A percentile compares a stretch with the other conserved stretches of the same genome.
phyloP scores from a whole-genome alignment of 2,113 vertebrate genomes.

The Hucho hucho region DNA sequence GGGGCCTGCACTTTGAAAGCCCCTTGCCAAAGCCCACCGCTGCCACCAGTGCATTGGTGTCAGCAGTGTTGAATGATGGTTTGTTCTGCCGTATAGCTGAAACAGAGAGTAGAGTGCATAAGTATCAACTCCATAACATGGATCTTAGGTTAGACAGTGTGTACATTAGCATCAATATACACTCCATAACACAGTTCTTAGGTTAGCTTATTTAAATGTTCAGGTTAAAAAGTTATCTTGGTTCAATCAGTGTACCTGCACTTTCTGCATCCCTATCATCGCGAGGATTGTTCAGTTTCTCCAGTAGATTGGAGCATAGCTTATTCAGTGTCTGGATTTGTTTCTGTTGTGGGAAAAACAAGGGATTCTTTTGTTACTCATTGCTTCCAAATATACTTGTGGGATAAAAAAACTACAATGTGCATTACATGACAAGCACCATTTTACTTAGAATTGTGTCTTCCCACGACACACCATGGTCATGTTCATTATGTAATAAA shows the following conservation, averaged over 20 bases:
- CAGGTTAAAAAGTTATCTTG: too few relatives aligned
- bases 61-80: slow-evolving; percentile 90
- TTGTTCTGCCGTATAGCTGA: slow-evolving; percentile 91
- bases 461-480: not conserved
- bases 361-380: not conserved
- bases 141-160: too few relatives aligned
- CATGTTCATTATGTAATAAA: not conserved
- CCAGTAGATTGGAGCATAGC: slow-evolving; percentile 90
- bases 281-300: slow-evolving; percentile 91
- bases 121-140: not conserved
- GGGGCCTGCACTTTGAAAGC: slow-evolving; percentile 89
- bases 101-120: not conserved
- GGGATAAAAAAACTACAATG: not conserved
- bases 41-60: slow-evolving; percentile 91
- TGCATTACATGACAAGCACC: not conserved
- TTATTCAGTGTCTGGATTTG: slow-evolving; percentile 97
- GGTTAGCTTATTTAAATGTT: too few relatives aligned
- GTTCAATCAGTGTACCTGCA: slow-evolving; percentile 72
- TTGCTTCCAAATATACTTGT: not conserved
- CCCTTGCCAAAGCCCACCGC: slow-evolving; percentile 97
- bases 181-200: too few relatives aligned
- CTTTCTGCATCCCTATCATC: slow-evolving; percentile 95
- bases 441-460: not conserved
- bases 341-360: slow-evolving; percentile 77
- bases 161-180: too few relatives aligned